phyloP scores from a whole-genome alignment of 2,113 vertebrate genomes.

The Prochilodus magdalenae region DNA sequence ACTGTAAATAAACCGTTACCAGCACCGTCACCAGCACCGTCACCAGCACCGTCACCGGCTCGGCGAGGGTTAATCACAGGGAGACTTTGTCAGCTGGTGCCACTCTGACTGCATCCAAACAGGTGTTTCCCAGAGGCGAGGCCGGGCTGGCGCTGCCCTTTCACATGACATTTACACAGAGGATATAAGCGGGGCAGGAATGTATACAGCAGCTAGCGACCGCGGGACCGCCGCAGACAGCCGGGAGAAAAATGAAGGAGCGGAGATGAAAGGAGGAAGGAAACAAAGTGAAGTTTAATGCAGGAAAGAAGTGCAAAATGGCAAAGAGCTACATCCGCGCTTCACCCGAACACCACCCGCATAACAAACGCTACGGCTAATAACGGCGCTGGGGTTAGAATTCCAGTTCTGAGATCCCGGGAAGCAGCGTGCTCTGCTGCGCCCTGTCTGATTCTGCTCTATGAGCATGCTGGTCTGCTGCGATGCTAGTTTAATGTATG shows the following conservation, averaged over 20 bases:
- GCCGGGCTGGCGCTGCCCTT: conserved; percentile 52
- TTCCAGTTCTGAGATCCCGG: too few relatives aligned
- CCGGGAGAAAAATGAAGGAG: conserved; percentile 2
- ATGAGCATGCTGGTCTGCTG: too few relatives aligned
- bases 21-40: too few relatives aligned
- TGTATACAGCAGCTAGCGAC: conserved; percentile 25
- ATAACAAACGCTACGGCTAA: neutral
- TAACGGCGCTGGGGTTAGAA: too few relatives aligned
- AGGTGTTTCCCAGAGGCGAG: conserved; percentile 46
- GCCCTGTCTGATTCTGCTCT: too few relatives aligned
- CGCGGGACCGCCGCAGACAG: neutral
- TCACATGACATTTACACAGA: conserved; percentile 61
- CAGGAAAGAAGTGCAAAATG: conserved; percentile 15
- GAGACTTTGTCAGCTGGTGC: conserved; percentile 25
- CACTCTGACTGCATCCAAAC: conserved; percentile 38
- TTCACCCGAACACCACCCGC: neutral
- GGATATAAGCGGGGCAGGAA: conserved; percentile 42
- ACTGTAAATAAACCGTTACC: too few relatives aligned
- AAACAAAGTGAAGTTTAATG: conserved; percentile 19
- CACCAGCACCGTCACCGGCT: too few relatives aligned
- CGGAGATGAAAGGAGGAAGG: conserved; percentile 1
- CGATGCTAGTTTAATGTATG: too few relatives aligned
- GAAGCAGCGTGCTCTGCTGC: too few relatives aligned
- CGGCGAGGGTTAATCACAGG: conserved; percentile 1
- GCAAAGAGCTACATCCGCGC: neutral